Evolutionary conservation across 37 sponge, comb jelly and placozoan species (phyloP), one percentile per base, ranked within the genome.

Genomic region (Amphimedon queenslandica): DNA sequence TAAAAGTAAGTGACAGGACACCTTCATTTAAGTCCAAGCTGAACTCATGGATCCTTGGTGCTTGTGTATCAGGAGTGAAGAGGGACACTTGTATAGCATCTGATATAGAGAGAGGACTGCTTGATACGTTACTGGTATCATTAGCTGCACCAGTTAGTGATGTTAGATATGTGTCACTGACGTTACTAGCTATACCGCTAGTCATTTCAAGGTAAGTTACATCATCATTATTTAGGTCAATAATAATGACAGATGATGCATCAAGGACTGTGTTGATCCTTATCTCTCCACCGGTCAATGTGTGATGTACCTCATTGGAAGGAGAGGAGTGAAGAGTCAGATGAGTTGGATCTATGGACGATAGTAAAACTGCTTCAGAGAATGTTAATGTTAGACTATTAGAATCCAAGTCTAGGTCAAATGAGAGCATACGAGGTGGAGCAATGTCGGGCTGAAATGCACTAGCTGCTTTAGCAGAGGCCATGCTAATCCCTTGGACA

Each of bases 11-110:
- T 1, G 61, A 40, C 63, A 90, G 39, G 29, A 60, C 55, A 0
- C 95, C 88, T 0, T 38, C 70, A 69, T 94, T 67, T 83, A 90
- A 75, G 56, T 94, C 83, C 13, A 94, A 83, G 4, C 82, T 58
- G 64, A 84, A 94, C 10, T 61, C 56, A 2, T 75, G 40, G 18
- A 87, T 35, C 1, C 4, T 55, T 0, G 84, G 81, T 3, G 81
- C 39, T 10, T 85, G 69, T 18, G 47, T 30, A 58, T 94, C 95
- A 10, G 40, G n/a, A 39, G 42, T 81, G 34, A 79, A 84, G 2
- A 4, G 33, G 34, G 33, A 71, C 20, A 80, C 87, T 6, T 73
- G 67, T 1, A 94, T 23, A 40, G 88, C 85, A 51, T 37, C 18
- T 8, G 42, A 36, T 16, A 63, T 2, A 24, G 79, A 55, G 2